Evolutionary conservation across 2,113 vertebrate species (phyloP).

Genomic region (Elachura formosa): DNA sequence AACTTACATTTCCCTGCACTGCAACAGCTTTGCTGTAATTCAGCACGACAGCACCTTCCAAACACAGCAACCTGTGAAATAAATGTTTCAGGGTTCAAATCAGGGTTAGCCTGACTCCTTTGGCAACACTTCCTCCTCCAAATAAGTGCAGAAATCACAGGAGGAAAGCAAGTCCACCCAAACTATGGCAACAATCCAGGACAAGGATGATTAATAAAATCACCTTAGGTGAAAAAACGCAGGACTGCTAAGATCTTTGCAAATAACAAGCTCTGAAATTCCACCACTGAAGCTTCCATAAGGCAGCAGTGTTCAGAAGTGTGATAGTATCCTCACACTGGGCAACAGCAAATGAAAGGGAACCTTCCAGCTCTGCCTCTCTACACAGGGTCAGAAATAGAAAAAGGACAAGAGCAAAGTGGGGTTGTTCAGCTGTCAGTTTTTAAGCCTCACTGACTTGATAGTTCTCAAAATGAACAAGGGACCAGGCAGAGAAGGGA

Average conservation of each 20-base stretch:
- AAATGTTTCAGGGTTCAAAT: not conserved
- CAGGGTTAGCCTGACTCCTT: not conserved
- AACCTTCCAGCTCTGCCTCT: not conserved
- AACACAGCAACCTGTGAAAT: not conserved
- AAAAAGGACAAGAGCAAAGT: not conserved
- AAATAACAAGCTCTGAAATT: not conserved
- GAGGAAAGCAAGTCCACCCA: not conserved
- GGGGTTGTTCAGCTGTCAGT: not conserved
- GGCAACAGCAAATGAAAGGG: not conserved
- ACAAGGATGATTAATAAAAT: not conserved
- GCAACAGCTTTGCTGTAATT: not conserved
- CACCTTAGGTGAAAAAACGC: not conserved
- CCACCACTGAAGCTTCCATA: not conserved
- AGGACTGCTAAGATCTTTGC: not conserved
- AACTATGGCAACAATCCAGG: not conserved
- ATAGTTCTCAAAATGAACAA: not conserved
- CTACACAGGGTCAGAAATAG: not conserved
- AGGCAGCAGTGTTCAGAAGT: not conserved
- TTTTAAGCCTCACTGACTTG: not conserved
- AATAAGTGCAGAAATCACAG: not conserved
- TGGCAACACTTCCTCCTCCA: not conserved
- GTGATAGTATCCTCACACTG: not conserved
- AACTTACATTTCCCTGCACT: not conserved
- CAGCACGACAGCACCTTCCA: not conserved
- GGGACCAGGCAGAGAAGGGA: not conserved